A percentile compares a stretch with the other conserved stretches of the same genome.
phyloP scores from a whole-genome alignment of 2,888 invertebrate genomes.

The Panzeria rudis region DNA sequence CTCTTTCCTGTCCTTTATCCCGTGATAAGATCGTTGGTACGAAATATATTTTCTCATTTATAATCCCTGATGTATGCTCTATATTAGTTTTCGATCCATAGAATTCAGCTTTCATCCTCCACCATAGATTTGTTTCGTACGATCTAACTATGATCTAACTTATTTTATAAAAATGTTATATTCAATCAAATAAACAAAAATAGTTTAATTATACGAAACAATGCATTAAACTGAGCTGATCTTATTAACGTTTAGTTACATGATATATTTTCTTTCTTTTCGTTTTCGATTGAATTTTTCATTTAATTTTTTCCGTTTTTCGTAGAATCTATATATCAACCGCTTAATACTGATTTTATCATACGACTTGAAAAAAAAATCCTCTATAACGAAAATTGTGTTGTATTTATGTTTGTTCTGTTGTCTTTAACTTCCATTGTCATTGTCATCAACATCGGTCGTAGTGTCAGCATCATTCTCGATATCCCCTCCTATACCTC shows the following conservation, averaged over 20 bases:
- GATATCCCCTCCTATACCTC: background rate
- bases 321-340: background rate
- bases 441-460: constrained; percentile 13
- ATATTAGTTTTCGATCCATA: too few relatives aligned
- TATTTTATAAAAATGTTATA: background rate
- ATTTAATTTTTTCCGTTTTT: background rate
- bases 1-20: too few relatives aligned
- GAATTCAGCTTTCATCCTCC: too few relatives aligned
- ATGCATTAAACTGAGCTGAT: constrained; percentile 57
- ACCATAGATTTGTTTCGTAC: too few relatives aligned
- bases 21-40: too few relatives aligned
- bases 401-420: constrained; percentile 48
- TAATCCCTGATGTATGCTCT: too few relatives aligned
- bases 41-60: too few relatives aligned
- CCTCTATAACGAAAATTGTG: constrained; percentile 47
- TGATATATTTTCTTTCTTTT: constrained; percentile 12
- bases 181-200: constrained; percentile 13
- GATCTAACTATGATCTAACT: too few relatives aligned
- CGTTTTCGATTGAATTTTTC: constrained; percentile 6
- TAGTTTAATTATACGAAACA: constrained; percentile 23
- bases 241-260: constrained; percentile 47
- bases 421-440: constrained; percentile 11
- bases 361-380: constrained; percentile 21
- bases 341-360: constrained; percentile 31
- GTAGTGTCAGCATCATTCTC: constrained; percentile 37